Evolutionary conservation across 2,113 vertebrate species (phyloP).

Genomic region (Stictonetta naevosa): DNA sequence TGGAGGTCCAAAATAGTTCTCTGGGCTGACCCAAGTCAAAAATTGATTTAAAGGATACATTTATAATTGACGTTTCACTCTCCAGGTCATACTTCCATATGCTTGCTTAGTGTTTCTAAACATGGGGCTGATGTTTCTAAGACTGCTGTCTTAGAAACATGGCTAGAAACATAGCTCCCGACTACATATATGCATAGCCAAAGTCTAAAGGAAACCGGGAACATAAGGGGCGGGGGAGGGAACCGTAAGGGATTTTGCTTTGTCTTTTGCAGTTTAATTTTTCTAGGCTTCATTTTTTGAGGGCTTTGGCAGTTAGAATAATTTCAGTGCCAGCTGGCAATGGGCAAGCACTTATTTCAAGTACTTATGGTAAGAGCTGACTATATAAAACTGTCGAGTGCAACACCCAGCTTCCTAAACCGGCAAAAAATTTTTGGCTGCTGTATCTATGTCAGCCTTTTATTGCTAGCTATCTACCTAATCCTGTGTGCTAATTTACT

Average conservation of each 20-base stretch:
- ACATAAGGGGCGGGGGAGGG: neutral
- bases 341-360: neutral
- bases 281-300: neutral
- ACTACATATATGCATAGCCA: neutral
- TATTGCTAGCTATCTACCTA: neutral
- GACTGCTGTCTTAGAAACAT: neutral
- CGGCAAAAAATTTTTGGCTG: neutral
- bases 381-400: neutral
- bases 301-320: neutral
- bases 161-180: neutral
- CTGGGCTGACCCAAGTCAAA: neutral
- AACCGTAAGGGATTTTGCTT: neutral
- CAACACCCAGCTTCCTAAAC: neutral
- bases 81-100: neutral
- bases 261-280: neutral
- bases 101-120: neutral
- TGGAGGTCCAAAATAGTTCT: neutral
- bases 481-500: neutral
- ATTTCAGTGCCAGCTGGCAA: neutral
- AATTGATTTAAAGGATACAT: neutral
- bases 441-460: neutral
- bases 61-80: neutral
- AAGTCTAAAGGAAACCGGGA: neutral
- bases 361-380: neutral
- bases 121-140: too few relatives aligned